phyloP scores from a whole-genome alignment of 2,113 vertebrate genomes.

The Ailuropoda melanoleuca region DNA sequence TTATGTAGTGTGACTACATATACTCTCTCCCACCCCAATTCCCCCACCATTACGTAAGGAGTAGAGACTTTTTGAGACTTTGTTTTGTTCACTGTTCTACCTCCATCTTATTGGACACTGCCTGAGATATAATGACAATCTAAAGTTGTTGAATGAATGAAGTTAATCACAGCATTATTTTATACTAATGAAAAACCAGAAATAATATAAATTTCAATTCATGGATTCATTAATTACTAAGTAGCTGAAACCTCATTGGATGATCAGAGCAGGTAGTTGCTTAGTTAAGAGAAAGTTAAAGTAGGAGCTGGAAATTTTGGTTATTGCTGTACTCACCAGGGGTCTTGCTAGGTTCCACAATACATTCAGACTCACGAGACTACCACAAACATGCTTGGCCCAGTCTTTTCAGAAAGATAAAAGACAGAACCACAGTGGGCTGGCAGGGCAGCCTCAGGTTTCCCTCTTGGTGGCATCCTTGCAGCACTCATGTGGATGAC shows the following conservation, averaged over 20 bases:
- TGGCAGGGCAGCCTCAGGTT: not conserved
- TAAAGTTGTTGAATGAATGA: not conserved
- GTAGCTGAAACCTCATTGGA: not conserved
- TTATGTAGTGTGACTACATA: not conserved
- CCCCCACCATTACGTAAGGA: not conserved
- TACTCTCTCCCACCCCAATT: not conserved
- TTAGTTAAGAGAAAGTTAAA: not conserved
- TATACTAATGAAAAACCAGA: not conserved
- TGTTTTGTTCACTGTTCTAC: not conserved
- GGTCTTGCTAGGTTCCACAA: not conserved
- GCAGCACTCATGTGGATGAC: not conserved
- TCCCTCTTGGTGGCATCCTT: too few relatives aligned
- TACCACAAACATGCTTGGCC: not conserved
- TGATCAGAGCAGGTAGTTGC: not conserved
- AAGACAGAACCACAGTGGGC: not conserved
- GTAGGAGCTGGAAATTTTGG: not conserved
- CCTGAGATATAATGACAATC: not conserved
- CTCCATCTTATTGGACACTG: not conserved
- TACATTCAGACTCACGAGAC: not conserved
- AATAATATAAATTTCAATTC: not conserved
- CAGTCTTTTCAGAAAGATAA: not conserved
- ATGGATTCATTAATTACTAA: not conserved
- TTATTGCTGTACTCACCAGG: not conserved
- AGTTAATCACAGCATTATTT: not conserved
- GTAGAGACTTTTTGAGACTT: not conserved